Base-by-base conservation (phyloP, 1,140 invertebrate species). In the Saccostrea cuccullata region DNA sequence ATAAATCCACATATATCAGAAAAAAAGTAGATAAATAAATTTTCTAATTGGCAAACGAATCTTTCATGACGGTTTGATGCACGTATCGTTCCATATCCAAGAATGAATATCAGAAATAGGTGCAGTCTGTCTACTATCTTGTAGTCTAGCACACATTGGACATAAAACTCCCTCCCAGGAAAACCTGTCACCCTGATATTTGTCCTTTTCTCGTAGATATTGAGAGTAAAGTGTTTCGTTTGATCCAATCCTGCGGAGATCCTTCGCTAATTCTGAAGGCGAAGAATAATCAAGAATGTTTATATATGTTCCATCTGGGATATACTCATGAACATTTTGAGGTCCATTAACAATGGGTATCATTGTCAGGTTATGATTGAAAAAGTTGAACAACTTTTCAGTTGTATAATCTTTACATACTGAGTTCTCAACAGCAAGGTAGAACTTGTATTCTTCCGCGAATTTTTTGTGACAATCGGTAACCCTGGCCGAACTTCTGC, bases 361-460 rank as follows among this genome's bases (percentile, higher is more conserved):
- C 70, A 73, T 73, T 12, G 26, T 12, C 23, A 73, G 70, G 30
- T 73, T 23, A 36, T 73, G 12, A 73, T 36, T 36, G 70, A 73
- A 73, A 36, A 73, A 73, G 13, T 73, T 73, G 13, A 73, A 73
- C 9, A 73, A 36, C 30, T 83, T 83, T 17, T 83, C 82, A 11
- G 82, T 83, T 23, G 55, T 56, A n/a, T 83, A 83, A 30, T 83
- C 82, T 20, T 56, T 47, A 11, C 82, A 83, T 17, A 83, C 9
- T 56, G 82, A 83, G 82, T 83, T 83, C 40, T 83, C 82, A 30
- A 83, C 40, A 26, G 82, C 40, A 26, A 83, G 55, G 55, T 13
- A 83, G 82, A 83, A 83, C 17, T 83, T 83, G 82, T 83, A 83
- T 56, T 47, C 40, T 55, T 47, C 40, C n/a, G 40, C 55, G 15